Base-by-base conservation (phyloP, 2,113 vertebrate species). In the Platichthys stellatus region DNA sequence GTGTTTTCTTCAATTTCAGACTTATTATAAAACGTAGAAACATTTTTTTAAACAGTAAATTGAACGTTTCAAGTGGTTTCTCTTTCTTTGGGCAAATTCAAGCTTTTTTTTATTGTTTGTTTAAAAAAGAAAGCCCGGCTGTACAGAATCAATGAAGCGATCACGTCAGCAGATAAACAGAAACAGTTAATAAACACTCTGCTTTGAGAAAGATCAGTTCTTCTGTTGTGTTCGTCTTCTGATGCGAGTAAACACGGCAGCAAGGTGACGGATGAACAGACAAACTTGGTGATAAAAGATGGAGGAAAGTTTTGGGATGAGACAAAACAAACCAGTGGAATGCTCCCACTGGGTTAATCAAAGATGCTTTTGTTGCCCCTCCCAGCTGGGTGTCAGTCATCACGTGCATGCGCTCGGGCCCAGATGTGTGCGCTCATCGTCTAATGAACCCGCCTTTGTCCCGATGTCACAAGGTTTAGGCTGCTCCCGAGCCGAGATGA, bases 371-470 rank as follows among this genome's bases (percentile, higher is more conserved):
- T 84, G 86, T 86, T 76, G 80, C 90, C 81, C 82, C 81, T 88
- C 90, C 90, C 83, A 75, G 90, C 85, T 91, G 90, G 78, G 45
- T 68, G 77, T 91, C 90, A 86, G 78, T 92, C 89, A 87, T 76
- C 66, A 24, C 11, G 54, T 57, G 8, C 18, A 9, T 14, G 54
- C 7, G 51, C 9, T 4, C 20, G 45, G 45, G 40, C 26, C 38
- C 54, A 70, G 77, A 81, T 79, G 78, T 79, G 78, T 61, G 63
- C 26, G 14, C 5, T 65, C 54, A 63, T 86, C 51, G 23, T 78
- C 83, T 93, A 93, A 94, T 89, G 89, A 93, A 80, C 59, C 73
- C 62, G 14, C 57, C 83, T 90, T 90, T 90, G 89, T 89, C 81
- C 76, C 81, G 47, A 2, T 73, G 81, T 82, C 82, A 72, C 79